These are phyloP conservation scores for Buceros bicornis DNA, from an alignment of 2,797 vertebrate species.

Conservation along the genomic window DNA sequence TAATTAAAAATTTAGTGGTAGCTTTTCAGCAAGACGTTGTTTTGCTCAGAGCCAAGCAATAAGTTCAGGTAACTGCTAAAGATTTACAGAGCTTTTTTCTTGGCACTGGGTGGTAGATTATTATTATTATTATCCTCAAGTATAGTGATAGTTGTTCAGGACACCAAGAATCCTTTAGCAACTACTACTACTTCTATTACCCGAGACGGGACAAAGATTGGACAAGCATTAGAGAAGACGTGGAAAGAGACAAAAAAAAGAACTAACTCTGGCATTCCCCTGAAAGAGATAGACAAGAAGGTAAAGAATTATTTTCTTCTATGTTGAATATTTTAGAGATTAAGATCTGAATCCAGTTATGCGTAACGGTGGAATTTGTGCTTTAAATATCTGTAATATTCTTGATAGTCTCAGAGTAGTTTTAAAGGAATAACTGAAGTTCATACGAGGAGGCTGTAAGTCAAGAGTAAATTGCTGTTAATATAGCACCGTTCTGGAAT, in stretches of 20 bases:
- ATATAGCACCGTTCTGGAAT: neutral
- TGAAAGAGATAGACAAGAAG: neutral
- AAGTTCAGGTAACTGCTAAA: slow-evolving; percentile 16
- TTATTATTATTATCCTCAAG: neutral
- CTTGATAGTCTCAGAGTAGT: neutral
- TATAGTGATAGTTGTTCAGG: neutral
- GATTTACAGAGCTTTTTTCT: neutral
- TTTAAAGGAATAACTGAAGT: neutral
- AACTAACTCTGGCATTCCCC: neutral
- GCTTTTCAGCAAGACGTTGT: neutral
- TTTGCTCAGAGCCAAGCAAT: neutral
- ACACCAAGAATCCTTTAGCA: neutral
- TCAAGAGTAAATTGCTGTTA: neutral
- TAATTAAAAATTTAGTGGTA: slow-evolving; percentile 12
- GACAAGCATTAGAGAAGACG: neutral
- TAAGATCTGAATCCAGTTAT: neutral
- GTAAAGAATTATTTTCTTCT: neutral
- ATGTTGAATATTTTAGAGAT: neutral
- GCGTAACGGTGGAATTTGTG: neutral
- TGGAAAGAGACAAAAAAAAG: neutral
- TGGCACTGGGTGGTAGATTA: neutral
- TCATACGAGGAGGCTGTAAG: neutral
- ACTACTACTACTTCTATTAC: neutral
- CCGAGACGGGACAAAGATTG: neutral
- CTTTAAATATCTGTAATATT: neutral